Evolutionary conservation across 2,888 invertebrate genomes (phyloP).

Genomic region (Neria commutata): DNA sequence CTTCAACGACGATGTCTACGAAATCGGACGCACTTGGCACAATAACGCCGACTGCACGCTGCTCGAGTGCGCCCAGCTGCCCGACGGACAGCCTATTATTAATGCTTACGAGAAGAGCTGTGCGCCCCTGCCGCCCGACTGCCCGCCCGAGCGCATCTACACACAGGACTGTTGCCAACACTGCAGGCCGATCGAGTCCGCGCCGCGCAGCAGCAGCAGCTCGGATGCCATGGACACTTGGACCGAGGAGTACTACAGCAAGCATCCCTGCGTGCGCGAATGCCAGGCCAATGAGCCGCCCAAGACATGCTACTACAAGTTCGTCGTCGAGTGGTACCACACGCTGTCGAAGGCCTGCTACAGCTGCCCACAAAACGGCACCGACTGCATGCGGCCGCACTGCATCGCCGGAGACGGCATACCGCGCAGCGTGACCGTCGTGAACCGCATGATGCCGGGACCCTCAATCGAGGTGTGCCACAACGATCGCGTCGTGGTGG

Average conservation of each 20-base stretch:
- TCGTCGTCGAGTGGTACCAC: conserved; percentile 75
- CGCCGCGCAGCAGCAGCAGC: background rate
- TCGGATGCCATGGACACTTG: conserved; percentile 25
- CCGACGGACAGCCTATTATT: conserved; percentile 47
- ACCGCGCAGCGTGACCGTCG: conserved; percentile 74
- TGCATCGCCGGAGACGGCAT: conserved; percentile 87
- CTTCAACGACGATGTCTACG: conserved; percentile 48
- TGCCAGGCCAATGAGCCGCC: conserved; percentile 65
- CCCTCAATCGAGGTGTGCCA: conserved; percentile 86
- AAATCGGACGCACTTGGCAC: conserved; percentile 58
- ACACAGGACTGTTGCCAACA: conserved; percentile 53
- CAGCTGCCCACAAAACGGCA: conserved; percentile 75
- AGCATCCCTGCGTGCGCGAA: conserved; percentile 68
- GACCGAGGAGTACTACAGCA: conserved; percentile 51
- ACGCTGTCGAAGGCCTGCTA: conserved; percentile 89
- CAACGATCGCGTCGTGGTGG: conserved; percentile 82
- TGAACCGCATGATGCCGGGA: conserved; percentile 88
- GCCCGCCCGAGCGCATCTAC: conserved; percentile 46
- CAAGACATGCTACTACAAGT: conserved; percentile 71
- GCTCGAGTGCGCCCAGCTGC: conserved; percentile 50
- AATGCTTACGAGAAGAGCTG: conserved; percentile 55
- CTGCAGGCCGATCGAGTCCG: conserved; percentile 36
- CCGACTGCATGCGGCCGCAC: conserved; percentile 78
- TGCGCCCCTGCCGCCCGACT: conserved; percentile 47
- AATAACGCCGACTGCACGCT: conserved; percentile 55